Conservation (phyloP, 2,888 invertebrate genomes). For the Pachydiplax longipennis region DNA sequence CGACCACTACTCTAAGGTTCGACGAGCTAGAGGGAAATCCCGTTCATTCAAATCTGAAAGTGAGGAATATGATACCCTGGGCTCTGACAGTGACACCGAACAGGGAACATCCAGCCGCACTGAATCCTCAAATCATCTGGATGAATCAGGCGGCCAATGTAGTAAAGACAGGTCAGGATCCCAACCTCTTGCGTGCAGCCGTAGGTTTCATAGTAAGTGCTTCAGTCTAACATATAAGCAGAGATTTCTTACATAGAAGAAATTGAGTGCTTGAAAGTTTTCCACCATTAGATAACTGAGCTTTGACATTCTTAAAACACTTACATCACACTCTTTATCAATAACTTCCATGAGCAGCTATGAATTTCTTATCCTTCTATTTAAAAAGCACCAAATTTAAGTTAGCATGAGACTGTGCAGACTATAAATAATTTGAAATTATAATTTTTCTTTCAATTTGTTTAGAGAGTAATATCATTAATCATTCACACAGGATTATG, state of each 20-base stretch:
- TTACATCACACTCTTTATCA: neutral
- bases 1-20: conserved; percentile 58
- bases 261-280: neutral
- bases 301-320: conserved; percentile 1
- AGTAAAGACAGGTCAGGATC: conserved; percentile 47
- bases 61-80: conserved; percentile 66
- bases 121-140: conserved; percentile 63
- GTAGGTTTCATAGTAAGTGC: conserved; percentile 48
- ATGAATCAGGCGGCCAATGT: conserved; percentile 58
- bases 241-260: neutral
- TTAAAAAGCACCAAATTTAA: too few species aligned
- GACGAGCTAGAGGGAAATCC: conserved; percentile 61
- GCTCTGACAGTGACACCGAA: conserved; percentile 67
- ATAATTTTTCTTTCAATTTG: too few species aligned
- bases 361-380: too few species aligned
- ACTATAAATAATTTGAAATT: too few species aligned
- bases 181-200: conserved; percentile 46
- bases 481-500: too few species aligned
- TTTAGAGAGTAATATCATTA: too few species aligned
- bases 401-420: too few species aligned
- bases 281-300: neutral
- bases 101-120: conserved; percentile 67
- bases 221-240: conserved; percentile 18
- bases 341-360: too few species aligned
- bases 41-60: conserved; percentile 66